Conservation (phyloP, 2,888 invertebrate species). For the Aporophyla nigra region DNA sequence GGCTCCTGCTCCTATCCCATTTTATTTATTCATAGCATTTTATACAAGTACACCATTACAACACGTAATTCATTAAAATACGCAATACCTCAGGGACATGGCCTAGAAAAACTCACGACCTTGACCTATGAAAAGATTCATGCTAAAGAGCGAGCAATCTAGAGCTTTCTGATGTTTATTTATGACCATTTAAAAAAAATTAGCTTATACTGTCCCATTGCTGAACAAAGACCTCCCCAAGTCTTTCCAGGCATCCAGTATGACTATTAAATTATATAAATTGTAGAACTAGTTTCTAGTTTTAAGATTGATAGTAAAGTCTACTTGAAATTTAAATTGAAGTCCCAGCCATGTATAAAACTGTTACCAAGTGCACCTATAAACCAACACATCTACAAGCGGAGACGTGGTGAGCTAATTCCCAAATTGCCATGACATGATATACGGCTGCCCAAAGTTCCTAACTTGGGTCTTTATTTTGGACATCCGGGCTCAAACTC, state of each 20-base stretch:
- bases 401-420: slow-evolving; percentile 29
- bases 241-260: no score
- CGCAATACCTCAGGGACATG: background rate
- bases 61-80: background rate
- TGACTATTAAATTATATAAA: no score
- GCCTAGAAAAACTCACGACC: background rate
- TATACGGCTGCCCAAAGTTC: slow-evolving; percentile 44
- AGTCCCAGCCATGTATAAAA: background rate
- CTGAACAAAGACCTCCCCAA: no score
- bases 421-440: slow-evolving; percentile 54
- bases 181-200: no score
- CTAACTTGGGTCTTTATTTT: slow-evolving; percentile 54
- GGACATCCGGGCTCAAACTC: slow-evolving; percentile 63
- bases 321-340: no score
- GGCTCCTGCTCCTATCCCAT: background rate
- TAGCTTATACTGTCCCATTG: no score
- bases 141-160: background rate
- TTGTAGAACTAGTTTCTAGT: no score
- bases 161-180: background rate
- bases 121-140: background rate
- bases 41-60: no score
- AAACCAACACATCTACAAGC: background rate
- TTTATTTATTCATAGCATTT: background rate
- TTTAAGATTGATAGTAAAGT: no score
- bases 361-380: background rate